Evolutionary conservation across 92 coral and sea anemone genomes (phyloP), one percentile per base, ranked within the genome.

Genomic region (Zoanthus sansibaricus): DNA sequence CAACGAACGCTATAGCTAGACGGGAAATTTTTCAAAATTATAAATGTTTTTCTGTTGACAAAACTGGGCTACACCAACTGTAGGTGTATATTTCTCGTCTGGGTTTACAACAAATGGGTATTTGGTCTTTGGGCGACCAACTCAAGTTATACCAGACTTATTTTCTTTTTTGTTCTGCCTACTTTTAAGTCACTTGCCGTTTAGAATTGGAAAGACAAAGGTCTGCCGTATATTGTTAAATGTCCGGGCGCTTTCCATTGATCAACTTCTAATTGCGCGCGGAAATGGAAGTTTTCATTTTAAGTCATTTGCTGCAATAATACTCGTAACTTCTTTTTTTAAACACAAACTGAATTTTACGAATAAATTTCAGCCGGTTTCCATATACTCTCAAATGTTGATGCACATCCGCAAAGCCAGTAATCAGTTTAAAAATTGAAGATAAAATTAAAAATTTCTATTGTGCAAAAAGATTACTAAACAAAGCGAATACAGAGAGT

Each of bases 401-500:
- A 25, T 7, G n/a, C 47, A 76, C 47, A 12, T 16, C 47, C 52
- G 48, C 13, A 73, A 13, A 11, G 82, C 16, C 64, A 59, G 25
- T 25, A 25, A 64, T 64, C 56, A 20, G 56, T 6, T 64, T 45
- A 46, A 45, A 67, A 18, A 42, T n/a, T 80, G 25, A 33, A 80
- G 25, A 59, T 72, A 62, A 79, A 25, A 25, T 25, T 25, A 25
- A 25, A 79, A 79, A 79, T 61, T 32, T 62, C 62, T 67, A 45
- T 64, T 80, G 55, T 47, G 12, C 25, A 5, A 66, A 44, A 64
- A 25, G 16, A 47, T n/a, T 21, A 46, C n/a, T 80, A 64, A 80
- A 80, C 85, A 80, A 80, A 66, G 0, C 45, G 73, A 80, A 47
- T 59, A 67, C 75, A 46, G 75, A 44, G 73, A 80, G 21, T 44